Evolutionary conservation across 2,797 vertebrate genomes (phyloP), one percentile per base, ranked within the genome.

Genomic region (Hephaestus fuliginosus): DNA sequence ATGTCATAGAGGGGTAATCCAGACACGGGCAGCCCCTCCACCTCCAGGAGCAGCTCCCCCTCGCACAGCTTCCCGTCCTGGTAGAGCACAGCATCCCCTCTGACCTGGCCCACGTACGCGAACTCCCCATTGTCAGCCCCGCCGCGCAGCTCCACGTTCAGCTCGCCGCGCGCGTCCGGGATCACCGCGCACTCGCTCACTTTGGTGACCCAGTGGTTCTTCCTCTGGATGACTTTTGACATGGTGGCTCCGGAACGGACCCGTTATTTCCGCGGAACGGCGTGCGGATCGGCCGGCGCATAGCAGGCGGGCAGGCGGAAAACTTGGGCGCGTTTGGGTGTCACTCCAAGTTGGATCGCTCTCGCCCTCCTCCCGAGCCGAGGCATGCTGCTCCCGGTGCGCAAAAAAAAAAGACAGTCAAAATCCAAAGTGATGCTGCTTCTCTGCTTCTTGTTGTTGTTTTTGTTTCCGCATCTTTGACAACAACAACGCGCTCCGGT

Each of bases 61-160:
- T 95, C 93, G 68, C 85, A 84, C 67, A 97, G 92, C 84, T 91
- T 86, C 1, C 95, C 95, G 57, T 93, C 93, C 89, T 92, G 93
- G 79, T 84, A 89, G 41, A 92, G 73, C 85, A 89, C 89, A 78
- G 87, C 89, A 89, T 95, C 93, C 80, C 88, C 91, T 14, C 73
- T 69, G 78, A 93, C 93, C 65, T 93, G 90, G 12, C 96, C 96
- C 56, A 97, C 88, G 81, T 95, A 96, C 0, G 95, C 91, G 88
- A 98, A 98, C 96, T 98, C 95, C 72, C 97, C 97, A 43, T 96
- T 86, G 93, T 98, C 97, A 30, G 97, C 97, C 17, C 97, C 97
- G n/a, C 97, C 97, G 77, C 95, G 92, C 92, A 98, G 89, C 44
- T 94, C 88, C 88, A 97, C 91, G 65, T 93, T 94, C 61, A 97